Evolutionary conservation across 1,140 invertebrate species (phyloP).

Genomic region (Nephotettix cincticeps): DNA sequence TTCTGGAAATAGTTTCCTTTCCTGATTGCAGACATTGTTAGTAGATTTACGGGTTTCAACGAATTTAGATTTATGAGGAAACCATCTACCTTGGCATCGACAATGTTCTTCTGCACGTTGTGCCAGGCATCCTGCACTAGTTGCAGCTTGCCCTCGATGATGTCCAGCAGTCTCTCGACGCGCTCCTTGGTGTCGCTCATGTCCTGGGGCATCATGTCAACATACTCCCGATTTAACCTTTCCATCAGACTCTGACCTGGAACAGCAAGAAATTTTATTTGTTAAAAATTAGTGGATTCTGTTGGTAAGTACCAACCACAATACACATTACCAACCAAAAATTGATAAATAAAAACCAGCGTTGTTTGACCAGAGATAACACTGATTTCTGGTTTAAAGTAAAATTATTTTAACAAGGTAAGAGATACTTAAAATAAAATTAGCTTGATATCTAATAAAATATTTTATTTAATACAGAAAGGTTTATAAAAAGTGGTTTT

Average conservation of each 20-base stretch:
- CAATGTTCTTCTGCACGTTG: slow-evolving; percentile 58
- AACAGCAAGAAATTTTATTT: no score
- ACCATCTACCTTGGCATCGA: slow-evolving; percentile 52
- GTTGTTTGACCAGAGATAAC: no score
- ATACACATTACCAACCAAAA: no score
- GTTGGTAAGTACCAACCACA: no score
- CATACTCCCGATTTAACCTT: slow-evolving; percentile 33
- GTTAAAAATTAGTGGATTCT: no score
- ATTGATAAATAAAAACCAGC: no score
- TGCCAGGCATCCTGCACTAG: slow-evolving; percentile 58
- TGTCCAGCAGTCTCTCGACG: slow-evolving; percentile 57
- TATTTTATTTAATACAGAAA: no score
- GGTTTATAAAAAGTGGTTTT: no score
- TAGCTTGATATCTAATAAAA: no score
- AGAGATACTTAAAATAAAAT: no score
- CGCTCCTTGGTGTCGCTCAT: slow-evolving; percentile 57
- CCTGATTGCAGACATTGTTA: background rate
- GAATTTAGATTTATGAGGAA: background rate
- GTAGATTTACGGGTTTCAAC: background rate
- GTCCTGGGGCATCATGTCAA: slow-evolving; percentile 50
- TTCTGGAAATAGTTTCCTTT: background rate
- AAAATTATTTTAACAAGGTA: no score
- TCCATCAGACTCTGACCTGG: slow-evolving; percentile 37
- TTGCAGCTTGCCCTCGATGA: slow-evolving; percentile 59
- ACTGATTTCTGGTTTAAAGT: no score